Evolutionary conservation across 2,888 invertebrate genomes (phyloP).

Genomic region (Andrena fulva): DNA sequence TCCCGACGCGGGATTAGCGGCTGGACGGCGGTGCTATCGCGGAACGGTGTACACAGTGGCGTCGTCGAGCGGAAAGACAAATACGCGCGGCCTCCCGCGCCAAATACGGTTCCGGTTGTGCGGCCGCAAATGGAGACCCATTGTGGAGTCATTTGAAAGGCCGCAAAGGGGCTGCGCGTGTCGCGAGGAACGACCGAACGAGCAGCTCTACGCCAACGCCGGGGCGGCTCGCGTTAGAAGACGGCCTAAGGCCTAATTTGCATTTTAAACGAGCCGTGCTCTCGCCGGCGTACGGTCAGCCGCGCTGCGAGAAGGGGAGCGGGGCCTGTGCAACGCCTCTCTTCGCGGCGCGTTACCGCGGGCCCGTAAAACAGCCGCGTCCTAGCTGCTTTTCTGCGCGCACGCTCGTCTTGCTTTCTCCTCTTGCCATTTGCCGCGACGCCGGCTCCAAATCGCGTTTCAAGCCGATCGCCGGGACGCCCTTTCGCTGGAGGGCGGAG

Average conservation of each 20-base stretch:
- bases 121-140: constrained; percentile 35
- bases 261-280: constrained; percentile 79
- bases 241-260: constrained; percentile 76
- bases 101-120: constrained; percentile 41
- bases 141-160: constrained; percentile 57
- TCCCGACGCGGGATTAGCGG: background rate
- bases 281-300: constrained; percentile 14
- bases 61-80: constrained; percentile 38
- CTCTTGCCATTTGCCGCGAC: constrained; percentile 5
- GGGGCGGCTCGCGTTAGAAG: constrained; percentile 60
- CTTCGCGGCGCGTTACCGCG: constrained; percentile 12
- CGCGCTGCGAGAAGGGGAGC: constrained; percentile 11
- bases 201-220: constrained; percentile 16
- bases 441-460: background rate
- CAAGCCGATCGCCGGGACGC: background rate
- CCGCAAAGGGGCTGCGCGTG: constrained; percentile 34
- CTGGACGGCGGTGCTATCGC: constrained; percentile 6
- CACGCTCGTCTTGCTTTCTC: background rate
- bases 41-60: constrained; percentile 2
- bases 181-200: constrained; percentile 46
- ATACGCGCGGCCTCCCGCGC: constrained; percentile 22
- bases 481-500: background rate
- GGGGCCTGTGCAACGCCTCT: constrained; percentile 15
- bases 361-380: constrained; percentile 10
- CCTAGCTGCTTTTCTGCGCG: background rate